Base-by-base conservation (phyloP, 2,888 invertebrate species). In the Rhyacophila evoluta region DNA sequence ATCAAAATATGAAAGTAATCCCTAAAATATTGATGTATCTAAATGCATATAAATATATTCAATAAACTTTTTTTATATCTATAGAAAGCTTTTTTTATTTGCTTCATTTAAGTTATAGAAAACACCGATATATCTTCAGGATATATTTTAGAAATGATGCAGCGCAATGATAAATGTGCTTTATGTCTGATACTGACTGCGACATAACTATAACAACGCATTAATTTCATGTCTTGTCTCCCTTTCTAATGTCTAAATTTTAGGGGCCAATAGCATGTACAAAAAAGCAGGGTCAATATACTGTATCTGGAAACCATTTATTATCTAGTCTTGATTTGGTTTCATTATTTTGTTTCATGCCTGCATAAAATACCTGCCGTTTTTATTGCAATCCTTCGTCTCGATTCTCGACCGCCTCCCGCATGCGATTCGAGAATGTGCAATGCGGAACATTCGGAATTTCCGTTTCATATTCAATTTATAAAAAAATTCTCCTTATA, bases 371-470 rank as follows among this genome's bases (percentile, higher is more conserved):
- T 55, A 55, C 55, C 55, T 55, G 55, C 6, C 12, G 55, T 55
- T 55, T 55, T 55, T 55, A 55, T 55, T 55, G 25, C 55, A 55
- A 55, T 55, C 55, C 55, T 55, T 55, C 55, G 55, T 55, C 55
- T 55, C 55, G 55, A 55, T 55, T 55, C 15, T 55, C 55, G 25
- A 0, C 25, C 19, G 25, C 15, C 19, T 55, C 19, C 19, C 25
- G 25, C 25, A 19, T 55, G 19, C 25, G 55, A 55, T 55, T 55
- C 25, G 25, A 55, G 55, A 55, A 55, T 55, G 55, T 55, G 55
- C 55, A 55, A 55, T 55, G 55, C 55, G 55, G 55, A 55, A 55
- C 55, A 55, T 55, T 55, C 19, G 55, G 55, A 55, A 55, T 55
- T 55, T 55, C 55, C 55, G 55, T 19, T 55, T 19, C 55, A 55